Base-by-base conservation (phyloP, 2,888 invertebrate genomes). In the Drosophila formosana region DNA sequence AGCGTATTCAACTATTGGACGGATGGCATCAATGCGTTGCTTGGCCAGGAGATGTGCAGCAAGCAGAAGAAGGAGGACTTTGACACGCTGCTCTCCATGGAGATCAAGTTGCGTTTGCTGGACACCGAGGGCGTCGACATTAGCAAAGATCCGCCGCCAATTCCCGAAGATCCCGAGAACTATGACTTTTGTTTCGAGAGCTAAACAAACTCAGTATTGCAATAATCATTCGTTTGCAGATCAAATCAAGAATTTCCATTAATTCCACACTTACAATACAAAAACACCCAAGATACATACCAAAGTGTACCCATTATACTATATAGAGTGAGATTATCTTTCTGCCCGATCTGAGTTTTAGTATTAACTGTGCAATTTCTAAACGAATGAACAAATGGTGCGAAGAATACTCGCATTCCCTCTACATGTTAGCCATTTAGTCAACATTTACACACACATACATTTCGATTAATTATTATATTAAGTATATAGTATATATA, bases 71-170 rank as follows among this genome's bases (percentile, higher is more conserved):
- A 96, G 78, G 96, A 96, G 91, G 99, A 99, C 93, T 93, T 98
- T 83, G 98, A 99, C 89, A 97, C 96, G 37, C 93, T 99, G 65
- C 93, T 99, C 9, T 97, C 97, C 8, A 98, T 99, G 98, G 99
- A 99, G 91, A 97, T 99, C 61, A 98, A 99, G 92, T 94, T 99
- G 49, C 94, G 98, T 69, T 93, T 99, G 62, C 93, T 99, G 68
- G 98, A 99, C 92, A 97, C 98, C 0, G 98, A 99, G 93, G 98
- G 98, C 5, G 96, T 99, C 60, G 96, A 96, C 78, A 98, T 98
- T 88, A 98, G 98, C 0, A 96, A 97, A 89, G 96, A 97, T 90
- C 97, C 98, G 11, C 99, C 98, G 3, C 95, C 95, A 46, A 96
- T 99, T 89, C 98, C 99, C 0, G 96, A 96, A 55, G 96, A 97